Percentiles rank a stretch among this genome's conserved stretches.
These are phyloP conservation scores for Clitarchus hookeri DNA, from an alignment of 2,888 invertebrate species.

Conservation along the genomic window DNA sequence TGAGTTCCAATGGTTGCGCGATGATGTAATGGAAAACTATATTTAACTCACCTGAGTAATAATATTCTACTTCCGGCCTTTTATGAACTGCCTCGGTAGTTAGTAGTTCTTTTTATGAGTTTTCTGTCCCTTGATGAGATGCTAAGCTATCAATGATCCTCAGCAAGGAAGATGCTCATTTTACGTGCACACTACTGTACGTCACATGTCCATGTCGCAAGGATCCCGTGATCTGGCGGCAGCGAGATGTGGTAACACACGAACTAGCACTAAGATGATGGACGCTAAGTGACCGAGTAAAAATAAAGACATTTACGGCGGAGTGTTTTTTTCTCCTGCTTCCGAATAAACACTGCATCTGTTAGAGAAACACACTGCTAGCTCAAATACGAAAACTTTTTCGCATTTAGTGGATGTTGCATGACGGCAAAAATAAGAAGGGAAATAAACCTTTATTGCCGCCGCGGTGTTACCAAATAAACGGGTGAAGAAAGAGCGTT, in stretches of 20 bases:
- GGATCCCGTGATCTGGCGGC: not conserved
- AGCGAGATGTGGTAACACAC: not conserved
- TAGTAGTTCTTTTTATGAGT: too few relatives aligned
- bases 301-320: not conserved
- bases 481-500: too few relatives aligned
- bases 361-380: too few relatives aligned
- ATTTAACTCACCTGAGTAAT: too few relatives aligned
- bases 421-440: not conserved
- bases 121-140: too few relatives aligned
- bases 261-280: not conserved
- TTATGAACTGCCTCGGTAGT: too few relatives aligned
- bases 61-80: too few relatives aligned
- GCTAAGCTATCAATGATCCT: too few relatives aligned
- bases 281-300: not conserved
- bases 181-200: not conserved
- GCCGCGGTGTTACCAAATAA: not conserved
- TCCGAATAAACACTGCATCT: too few relatives aligned
- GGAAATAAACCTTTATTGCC: not conserved
- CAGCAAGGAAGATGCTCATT: not conserved
- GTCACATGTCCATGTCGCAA: not conserved
- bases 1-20: too few relatives aligned
- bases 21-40: too few relatives aligned
- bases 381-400: too few relatives aligned
- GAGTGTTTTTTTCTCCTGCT: not conserved
- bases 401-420: not conserved